Evolutionary conservation across 2,888 invertebrate genomes (phyloP), one percentile per base, ranked within the genome.

Genomic region (Norana najaformis): DNA sequence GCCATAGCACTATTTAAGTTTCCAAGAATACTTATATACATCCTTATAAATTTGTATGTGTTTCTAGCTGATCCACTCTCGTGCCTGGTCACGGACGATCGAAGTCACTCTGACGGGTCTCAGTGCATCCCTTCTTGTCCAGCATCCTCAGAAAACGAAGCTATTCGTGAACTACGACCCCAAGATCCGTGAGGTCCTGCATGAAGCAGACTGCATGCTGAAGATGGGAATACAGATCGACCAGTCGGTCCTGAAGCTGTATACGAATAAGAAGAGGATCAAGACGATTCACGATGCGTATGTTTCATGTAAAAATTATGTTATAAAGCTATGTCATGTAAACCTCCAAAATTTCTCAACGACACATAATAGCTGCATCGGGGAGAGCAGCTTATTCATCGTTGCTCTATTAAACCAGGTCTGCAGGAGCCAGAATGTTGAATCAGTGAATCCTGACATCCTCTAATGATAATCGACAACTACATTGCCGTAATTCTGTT

Each of bases 121-220:
- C 36, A 93, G 93, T 90, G 93, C 94, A n/a, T 93, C 94, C 4
- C 93, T 95, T 37, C 93, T 98, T 95, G 96, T 97, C 20, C 83
- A 96, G 36, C 94, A 95, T 91, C 94, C 94, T 23, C 94, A 94
- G 69, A 93, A 94, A 6, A 93, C 92, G 38, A 93, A 93, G 89
- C 92, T 94, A 39, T 93, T 92, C 91, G 94, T 95, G 69, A 95
- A 95, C 93, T 95, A 94, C 93, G 95, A 95, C 93, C 93, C 94
- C 8, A 94, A 94, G 91, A 94, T 95, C 47, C 92, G 94, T 88
- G 95, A 95, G 91, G 92, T 95, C 89, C 94, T 95, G n/a, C 94
- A 94, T 92, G 95, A 95, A 91, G 94, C 95, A 16, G 94, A 94
- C 91, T 94, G 94, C 91, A 92, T 95, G 89, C 92, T 94, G 91